phyloP scores from a whole-genome alignment of 2,888 invertebrate genomes.

The Euplexia lucipara region DNA sequence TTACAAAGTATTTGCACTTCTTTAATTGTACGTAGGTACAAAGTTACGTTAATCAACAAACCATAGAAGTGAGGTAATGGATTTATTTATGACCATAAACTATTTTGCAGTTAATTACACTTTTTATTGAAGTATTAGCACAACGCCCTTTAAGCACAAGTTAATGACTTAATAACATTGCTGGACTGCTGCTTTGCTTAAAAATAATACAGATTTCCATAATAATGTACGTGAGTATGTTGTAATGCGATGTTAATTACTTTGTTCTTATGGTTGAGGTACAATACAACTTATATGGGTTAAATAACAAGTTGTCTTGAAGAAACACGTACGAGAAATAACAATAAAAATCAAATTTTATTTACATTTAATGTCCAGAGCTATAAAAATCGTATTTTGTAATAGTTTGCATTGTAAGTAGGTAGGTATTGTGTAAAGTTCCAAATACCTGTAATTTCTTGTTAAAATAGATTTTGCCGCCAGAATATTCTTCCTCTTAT shows the following conservation, averaged over 20 bases:
- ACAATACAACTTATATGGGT: constrained; percentile 38
- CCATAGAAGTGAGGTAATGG: not conserved
- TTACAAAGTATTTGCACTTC: not conserved
- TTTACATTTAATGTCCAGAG: constrained; percentile 2
- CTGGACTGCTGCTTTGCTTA: constrained; percentile 29
- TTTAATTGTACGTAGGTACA: not conserved
- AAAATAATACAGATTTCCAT: constrained; percentile 48
- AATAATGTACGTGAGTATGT: constrained; percentile 38
- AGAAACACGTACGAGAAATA: constrained; percentile 24
- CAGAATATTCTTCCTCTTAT: not conserved
- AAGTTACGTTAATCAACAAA: constrained; percentile 1
- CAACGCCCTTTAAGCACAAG: constrained; percentile 33
- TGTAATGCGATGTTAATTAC: constrained; percentile 52
- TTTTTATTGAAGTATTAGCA: constrained; percentile 28
- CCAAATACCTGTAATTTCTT: too few species aligned
- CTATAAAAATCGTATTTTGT: not conserved
- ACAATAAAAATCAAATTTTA: constrained; percentile 29
- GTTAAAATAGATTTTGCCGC: too few species aligned
- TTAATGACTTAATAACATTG: constrained; percentile 55
- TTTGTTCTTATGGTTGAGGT: constrained; percentile 49
- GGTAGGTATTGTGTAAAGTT: too few species aligned
- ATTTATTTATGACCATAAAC: constrained; percentile 10
- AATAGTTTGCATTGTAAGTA: not conserved
- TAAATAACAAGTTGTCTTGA: constrained; percentile 45
- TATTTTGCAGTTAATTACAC: constrained; percentile 13